These are phyloP conservation scores for Oreochromis tanganicae DNA, from an alignment of 2,113 vertebrate species.

Conservation along the genomic window DNA sequence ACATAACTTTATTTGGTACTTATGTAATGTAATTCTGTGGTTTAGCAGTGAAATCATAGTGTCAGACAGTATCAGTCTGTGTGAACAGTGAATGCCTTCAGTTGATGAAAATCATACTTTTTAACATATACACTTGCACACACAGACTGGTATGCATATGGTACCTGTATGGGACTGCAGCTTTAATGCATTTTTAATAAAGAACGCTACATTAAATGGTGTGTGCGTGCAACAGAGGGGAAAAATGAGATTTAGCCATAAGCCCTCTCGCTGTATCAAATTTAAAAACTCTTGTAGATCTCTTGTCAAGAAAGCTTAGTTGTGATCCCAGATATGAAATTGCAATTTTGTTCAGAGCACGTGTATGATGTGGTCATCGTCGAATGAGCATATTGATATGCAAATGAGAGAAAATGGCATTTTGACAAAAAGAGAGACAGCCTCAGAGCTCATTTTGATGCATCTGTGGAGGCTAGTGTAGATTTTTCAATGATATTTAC, in stretches of 20 bases:
- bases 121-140: not conserved
- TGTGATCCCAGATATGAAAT: slow-evolving; percentile 3
- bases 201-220: not conserved
- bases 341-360: not conserved
- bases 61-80: not conserved
- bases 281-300: slow-evolving; percentile 11
- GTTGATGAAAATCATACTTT: not conserved
- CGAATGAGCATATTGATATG: not conserved
- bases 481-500: not conserved
- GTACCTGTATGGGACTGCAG: slow-evolving; percentile 8
- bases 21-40: not conserved
- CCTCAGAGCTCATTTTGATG: not conserved
- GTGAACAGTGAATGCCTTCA: not conserved
- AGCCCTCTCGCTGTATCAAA: slow-evolving; percentile 11
- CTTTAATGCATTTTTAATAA: slow-evolving; percentile 24
- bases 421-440: not conserved
- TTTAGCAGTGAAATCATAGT: not conserved
- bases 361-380: not conserved
- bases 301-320: not conserved
- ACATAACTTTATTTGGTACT: slow-evolving; percentile 7
- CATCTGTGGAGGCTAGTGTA: not conserved
- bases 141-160: not conserved
- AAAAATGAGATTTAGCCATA: not conserved
- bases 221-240: not conserved
- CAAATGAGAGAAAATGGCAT: not conserved